phyloP scores from a whole-genome alignment of 2,797 vertebrate species.

The Mionectes olivaceus region DNA sequence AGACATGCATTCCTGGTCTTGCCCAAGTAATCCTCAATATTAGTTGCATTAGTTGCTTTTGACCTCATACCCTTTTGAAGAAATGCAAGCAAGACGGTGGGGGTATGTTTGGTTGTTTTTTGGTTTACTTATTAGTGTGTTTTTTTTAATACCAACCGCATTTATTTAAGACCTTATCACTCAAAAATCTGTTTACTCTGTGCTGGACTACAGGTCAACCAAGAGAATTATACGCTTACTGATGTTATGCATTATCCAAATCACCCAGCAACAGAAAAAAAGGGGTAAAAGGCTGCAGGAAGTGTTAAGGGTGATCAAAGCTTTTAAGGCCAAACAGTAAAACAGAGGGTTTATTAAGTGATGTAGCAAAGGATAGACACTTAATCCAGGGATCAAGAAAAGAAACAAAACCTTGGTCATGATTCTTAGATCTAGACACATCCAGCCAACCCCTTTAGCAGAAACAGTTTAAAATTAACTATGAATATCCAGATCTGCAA shows the following conservation, averaged over 20 bases:
- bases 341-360: background rate
- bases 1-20: background rate
- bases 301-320: background rate
- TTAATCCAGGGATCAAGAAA: background rate
- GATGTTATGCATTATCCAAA: background rate
- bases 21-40: background rate
- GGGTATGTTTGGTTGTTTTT: accelerated
- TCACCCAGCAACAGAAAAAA: background rate
- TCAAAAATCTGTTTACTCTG: background rate
- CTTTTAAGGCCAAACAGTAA: background rate
- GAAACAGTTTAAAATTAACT: background rate
- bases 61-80: background rate
- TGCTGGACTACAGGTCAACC: background rate
- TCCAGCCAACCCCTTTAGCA: background rate
- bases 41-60: background rate
- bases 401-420: background rate
- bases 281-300: background rate
- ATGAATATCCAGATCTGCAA: background rate
- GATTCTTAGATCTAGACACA: background rate
- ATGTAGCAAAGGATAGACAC: background rate
- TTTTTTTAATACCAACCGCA: background rate
- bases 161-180: background rate
- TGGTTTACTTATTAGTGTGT: background rate
- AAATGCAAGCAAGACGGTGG: accelerated
- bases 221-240: background rate